Base-by-base conservation (phyloP, 2,888 invertebrate species). In the Lymantria dispar region DNA sequence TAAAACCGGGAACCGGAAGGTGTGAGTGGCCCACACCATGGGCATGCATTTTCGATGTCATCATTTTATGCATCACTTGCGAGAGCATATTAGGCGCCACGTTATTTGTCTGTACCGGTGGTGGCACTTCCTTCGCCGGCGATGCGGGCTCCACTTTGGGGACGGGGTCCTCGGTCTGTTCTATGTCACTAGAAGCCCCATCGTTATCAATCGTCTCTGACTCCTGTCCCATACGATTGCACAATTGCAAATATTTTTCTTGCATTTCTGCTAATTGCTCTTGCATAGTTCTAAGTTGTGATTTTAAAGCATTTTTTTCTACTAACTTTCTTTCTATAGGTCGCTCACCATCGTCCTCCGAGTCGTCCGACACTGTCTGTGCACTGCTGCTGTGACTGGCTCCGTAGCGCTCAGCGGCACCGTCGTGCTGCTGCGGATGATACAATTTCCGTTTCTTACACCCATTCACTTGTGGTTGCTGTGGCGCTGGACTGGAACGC, bases 381-480 rank as follows among this genome's bases (percentile, higher is more conserved):
- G 81, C 86, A 60, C 86, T 86, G 73, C 87, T 85, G 60, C 83
- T 61, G 85, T 93, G 78, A 87, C 93, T 86, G 62, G 82, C 80
- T 38, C 87, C 87, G 66, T 89, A 90, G n/a, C 94, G 87, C 65
- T 94, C 94, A 65, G 93, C 94, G 30, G 94, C 94, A 50, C 93
- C 92, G 76, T 96, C 96, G 83, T 98, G 97, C 77, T 98, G 98
- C 83, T 98, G 98, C 10, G 98, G 98, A 76, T 98, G 98, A 80
- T 98, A 98, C 31, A 98, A 93, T 86, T 99, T 99, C 44, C 98
- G 94, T 86, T 99, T 99, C 85, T 98, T 98, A 87, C 98, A 98
- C 45, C 98, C 98, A 87, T 98, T 98, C 66, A 96, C 96, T 81
- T 95, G 95, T 0, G 94, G 93, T 67, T 93, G 93, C 53, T 86